These are phyloP conservation scores for Hiodon tergisus DNA, from an alignment of 2,113 vertebrate genomes.

Conservation along the genomic window DNA sequence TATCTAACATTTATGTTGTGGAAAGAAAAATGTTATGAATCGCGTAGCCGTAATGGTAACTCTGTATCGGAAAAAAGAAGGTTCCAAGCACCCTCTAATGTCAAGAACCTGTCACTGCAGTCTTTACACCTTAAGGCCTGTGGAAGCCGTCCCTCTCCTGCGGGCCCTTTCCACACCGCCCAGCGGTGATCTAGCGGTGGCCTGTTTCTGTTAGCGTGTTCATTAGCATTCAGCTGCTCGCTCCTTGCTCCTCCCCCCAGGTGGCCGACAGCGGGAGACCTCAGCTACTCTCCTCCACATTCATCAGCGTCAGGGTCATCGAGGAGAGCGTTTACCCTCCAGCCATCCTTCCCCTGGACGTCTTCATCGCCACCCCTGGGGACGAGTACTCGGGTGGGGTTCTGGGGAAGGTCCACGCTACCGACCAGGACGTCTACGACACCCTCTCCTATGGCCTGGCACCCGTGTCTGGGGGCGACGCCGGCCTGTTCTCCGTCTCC, in stretches of 20 bases:
- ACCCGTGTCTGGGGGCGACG: conserved; percentile 53
- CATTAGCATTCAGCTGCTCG: no score
- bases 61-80: no score
- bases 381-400: conserved; percentile 91
- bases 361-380: conserved; percentile 77
- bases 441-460: conserved; percentile 84
- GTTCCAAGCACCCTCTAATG: no score
- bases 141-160: no score
- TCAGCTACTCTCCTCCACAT: conserved; percentile 70
- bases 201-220: no score
- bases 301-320: conserved; percentile 77
- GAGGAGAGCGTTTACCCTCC: conserved; percentile 92
- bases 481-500: conserved; percentile 73
- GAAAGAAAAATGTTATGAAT: no score
- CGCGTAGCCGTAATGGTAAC: no score
- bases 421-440: conserved; percentile 94
- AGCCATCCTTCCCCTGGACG: conserved; percentile 85
- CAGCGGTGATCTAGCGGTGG: no score
- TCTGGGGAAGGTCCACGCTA: conserved; percentile 94
- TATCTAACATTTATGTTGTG: no score
- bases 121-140: no score
- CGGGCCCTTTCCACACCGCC: no score
- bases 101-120: no score
- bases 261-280: conserved; percentile 89
- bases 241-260: conserved; percentile 48